These are phyloP conservation scores for Indri indri DNA, from an alignment of 2,113 vertebrate genomes.

Conservation along the genomic window DNA sequence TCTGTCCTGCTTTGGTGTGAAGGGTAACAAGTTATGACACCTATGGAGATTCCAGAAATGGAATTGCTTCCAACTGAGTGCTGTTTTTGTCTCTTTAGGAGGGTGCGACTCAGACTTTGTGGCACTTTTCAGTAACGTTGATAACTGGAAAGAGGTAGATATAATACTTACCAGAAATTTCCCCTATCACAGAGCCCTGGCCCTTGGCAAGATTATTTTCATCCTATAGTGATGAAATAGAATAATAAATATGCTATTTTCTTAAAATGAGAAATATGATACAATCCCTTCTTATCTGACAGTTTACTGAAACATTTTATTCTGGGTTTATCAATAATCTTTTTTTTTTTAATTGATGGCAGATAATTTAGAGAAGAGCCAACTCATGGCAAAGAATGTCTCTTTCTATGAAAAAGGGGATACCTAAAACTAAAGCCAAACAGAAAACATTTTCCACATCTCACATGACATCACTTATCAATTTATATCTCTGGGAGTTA, in stretches of 20 bases:
- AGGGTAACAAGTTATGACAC: neutral
- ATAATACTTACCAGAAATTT: conserved; percentile 44
- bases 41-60: conserved; percentile 25
- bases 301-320: conserved; percentile 74
- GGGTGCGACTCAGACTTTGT: conserved; percentile 40
- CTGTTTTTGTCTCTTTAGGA: conserved; percentile 32
- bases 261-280: conserved; percentile 76
- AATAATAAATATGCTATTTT: conserved; percentile 72
- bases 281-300: conserved; percentile 10
- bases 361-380: conserved; percentile 68
- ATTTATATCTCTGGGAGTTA: neutral
- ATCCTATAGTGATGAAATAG: conserved; percentile 72
- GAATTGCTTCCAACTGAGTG: neutral
- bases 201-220: conserved; percentile 74
- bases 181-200: conserved; percentile 38
- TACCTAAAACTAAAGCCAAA: neutral
- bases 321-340: conserved; percentile 51
- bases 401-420: conserved; percentile 45
- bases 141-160: conserved; percentile 36
- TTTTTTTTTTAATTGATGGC: conserved; percentile 64
- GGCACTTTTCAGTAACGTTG: conserved; percentile 59
- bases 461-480: neutral
- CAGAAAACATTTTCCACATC: neutral
- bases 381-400: neutral
- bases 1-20: neutral